A percentile compares a stretch with the other conserved stretches of the same genome.
phyloP scores from a whole-genome alignment of 2,113 vertebrate genomes.

The Pseudorectes ferrugineus region DNA sequence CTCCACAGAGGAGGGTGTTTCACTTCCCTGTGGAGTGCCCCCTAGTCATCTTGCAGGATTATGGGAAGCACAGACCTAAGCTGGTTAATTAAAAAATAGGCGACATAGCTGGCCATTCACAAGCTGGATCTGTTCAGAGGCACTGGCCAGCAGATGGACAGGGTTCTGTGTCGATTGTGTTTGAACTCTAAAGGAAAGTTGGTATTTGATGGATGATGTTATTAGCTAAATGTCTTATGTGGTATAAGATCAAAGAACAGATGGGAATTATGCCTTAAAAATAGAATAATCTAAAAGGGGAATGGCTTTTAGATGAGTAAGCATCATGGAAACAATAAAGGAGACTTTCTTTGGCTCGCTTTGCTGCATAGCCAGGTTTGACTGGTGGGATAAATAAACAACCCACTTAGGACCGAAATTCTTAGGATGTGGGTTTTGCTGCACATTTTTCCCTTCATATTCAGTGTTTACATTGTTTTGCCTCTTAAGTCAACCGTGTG shows the following conservation, averaged over 20 bases:
- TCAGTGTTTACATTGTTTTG: neutral
- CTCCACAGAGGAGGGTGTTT: rapidly evolving
- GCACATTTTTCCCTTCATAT: neutral
- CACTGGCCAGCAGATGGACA: conserved; percentile 41
- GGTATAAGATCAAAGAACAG: conserved; percentile 73
- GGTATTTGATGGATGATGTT: conserved; percentile 61
- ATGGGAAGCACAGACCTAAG: neutral
- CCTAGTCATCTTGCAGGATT: neutral
- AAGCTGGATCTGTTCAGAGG: conserved; percentile 43
- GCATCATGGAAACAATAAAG: conserved; percentile 67
- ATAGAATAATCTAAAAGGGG: conserved; percentile 71
- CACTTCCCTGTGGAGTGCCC: neutral
- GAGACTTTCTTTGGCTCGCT: conserved; percentile 67
- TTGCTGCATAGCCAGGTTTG: conserved; percentile 34
- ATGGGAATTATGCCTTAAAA: conserved; percentile 73
- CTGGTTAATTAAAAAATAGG: conserved; percentile 37
- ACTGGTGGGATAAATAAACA: conserved; percentile 6
- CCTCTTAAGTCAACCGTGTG: neutral
- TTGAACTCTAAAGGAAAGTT: conserved; percentile 56
- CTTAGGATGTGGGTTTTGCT: neutral
- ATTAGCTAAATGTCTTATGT: conserved; percentile 69
- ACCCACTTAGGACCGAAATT: neutral
- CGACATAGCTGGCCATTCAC: conserved; percentile 31
- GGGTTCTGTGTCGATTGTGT: conserved; percentile 37
- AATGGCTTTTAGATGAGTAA: conserved; percentile 66